A percentile compares a stretch with the other conserved stretches of the same genome.
phyloP scores from a whole-genome alignment of 2,113 vertebrate genomes.

The Pleuronectes platessa region DNA sequence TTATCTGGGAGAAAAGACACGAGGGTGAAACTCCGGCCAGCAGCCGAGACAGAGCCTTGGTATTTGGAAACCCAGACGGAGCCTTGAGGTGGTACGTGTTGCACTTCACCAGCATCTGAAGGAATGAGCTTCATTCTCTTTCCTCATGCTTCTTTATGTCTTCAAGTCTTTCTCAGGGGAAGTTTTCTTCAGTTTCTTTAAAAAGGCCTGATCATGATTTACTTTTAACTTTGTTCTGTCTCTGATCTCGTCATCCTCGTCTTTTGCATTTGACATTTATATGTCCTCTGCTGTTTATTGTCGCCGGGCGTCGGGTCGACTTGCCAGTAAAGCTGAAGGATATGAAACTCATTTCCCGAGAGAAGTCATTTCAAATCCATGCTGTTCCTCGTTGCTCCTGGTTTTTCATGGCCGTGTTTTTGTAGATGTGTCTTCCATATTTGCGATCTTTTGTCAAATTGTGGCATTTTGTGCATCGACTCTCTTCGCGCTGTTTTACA shows the following conservation, averaged over 20 bases:
- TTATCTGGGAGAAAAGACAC: background rate
- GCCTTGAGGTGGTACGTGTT: too few relatives aligned
- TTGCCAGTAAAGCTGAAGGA: background rate
- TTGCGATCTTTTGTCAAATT: too few relatives aligned
- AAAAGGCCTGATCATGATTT: background rate
- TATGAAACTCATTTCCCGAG: background rate
- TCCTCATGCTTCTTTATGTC: background rate
- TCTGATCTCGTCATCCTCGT: background rate
- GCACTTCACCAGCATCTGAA: too few relatives aligned
- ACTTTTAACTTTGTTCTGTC: too few relatives aligned
- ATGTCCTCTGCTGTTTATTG: background rate
- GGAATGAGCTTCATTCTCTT: too few relatives aligned
- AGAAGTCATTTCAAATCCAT: background rate
- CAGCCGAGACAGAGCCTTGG: background rate
- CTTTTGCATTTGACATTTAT: constrained; percentile 11
- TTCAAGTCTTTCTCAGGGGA: too few relatives aligned
- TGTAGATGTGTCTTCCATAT: too few relatives aligned
- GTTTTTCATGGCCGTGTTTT: background rate
- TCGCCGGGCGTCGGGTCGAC: background rate
- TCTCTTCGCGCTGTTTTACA: too few relatives aligned
- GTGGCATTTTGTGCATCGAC: too few relatives aligned
- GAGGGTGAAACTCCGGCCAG: constrained; percentile 20
- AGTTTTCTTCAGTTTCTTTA: too few relatives aligned
- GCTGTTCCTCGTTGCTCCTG: too few relatives aligned
- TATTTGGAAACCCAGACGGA: background rate